Evolutionary conservation across 2,797 vertebrate species (phyloP), one percentile per base, ranked within the genome.

Genomic region (Poeciliopsis presidionis): DNA sequence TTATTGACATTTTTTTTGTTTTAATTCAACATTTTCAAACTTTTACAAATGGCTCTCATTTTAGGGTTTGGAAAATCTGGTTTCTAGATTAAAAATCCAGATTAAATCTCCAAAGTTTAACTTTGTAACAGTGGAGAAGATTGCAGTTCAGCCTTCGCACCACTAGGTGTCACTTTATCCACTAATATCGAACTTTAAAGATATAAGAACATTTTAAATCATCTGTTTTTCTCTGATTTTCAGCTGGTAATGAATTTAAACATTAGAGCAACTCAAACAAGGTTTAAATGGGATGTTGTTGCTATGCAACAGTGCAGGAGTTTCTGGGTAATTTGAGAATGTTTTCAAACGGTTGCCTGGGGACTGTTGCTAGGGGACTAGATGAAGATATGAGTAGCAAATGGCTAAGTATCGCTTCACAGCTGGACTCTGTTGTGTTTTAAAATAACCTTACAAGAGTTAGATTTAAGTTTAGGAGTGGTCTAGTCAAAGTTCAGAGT

Each of bases 81-180:
- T 45, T 70, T 70, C 49, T 53, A 53, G 22, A 53, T 53, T 53
- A 53, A 53, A 25, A 53, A 53, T 53, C 9, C 28, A 33, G 63
- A 67, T 39, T 67, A 41, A 67, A 67, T 67, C 20, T 30, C n/a
- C 55, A 12, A 30, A 36, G 1, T 16, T 36, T 33, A 63, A 36
- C 3, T 0, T 36, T 67, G 22, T 3, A 67, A 67, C 36, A 6
- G 63, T 41, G 39, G 36, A 36, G 36, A 4, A 67, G 43, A 12
- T 46, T 30, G 67, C 67, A 71, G 41, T 46, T 71, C 41, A 46
- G 6, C 43, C 41, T 71, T 28, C 2, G 7, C n/a, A 46, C 41
- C 67, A 71, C 67, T 45, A 46, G 67, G 46, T 71, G 67, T 71
- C 67, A 71, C 67, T 46, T 71, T 71, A 18, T 30, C 14, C 41